These are phyloP conservation scores for Triplophysa rosa DNA, from an alignment of 2,113 vertebrate genomes.

Conservation along the genomic window DNA sequence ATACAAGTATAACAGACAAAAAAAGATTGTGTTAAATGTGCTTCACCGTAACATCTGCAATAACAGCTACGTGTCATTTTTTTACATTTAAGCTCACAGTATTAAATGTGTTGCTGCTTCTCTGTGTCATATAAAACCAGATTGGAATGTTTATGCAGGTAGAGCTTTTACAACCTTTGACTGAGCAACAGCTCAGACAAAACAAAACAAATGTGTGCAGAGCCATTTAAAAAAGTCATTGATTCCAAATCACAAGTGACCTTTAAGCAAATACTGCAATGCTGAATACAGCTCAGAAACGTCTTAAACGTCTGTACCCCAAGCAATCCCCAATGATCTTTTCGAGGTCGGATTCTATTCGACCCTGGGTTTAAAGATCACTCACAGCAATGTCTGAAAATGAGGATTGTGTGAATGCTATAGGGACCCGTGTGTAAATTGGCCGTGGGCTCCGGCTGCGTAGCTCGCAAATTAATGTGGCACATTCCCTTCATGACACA, in stretches of 20 bases:
- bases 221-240: slow-evolving; percentile 51
- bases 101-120: neutral
- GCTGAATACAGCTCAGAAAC: neutral
- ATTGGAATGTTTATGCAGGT: neutral
- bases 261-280: slow-evolving; percentile 47
- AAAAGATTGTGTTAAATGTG: neutral
- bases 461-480: slow-evolving; percentile 47
- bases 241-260: slow-evolving; percentile 40
- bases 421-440: slow-evolving; percentile 41
- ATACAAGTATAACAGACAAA: neutral
- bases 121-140: neutral
- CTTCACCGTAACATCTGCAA: neutral
- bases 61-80: neutral
- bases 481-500: slow-evolving; percentile 45
- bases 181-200: neutral
- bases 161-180: slow-evolving; percentile 1
- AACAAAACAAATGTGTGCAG: neutral
- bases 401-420: slow-evolving; percentile 37
- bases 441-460: slow-evolving; percentile 39
- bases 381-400: slow-evolving; percentile 43
- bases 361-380: slow-evolving; percentile 31
- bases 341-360: slow-evolving; percentile 44
- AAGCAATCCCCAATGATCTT: slow-evolving; percentile 42
- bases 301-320: neutral
- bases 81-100: neutral